Conservation (phyloP, 2,888 invertebrate species). For the Drosophila mulleri region DNA sequence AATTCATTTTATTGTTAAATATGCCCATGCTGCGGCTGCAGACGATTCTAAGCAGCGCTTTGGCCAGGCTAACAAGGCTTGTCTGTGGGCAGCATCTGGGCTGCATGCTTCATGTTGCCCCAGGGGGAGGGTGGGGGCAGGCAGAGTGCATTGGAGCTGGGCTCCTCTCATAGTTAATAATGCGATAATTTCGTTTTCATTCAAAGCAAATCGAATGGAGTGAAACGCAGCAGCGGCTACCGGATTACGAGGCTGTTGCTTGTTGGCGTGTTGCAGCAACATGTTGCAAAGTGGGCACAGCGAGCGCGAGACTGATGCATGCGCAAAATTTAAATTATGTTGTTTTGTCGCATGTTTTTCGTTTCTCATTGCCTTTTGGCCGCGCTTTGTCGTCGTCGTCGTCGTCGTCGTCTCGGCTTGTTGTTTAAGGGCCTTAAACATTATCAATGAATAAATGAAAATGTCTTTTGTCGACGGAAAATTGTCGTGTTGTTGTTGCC, state of each 20-base stretch:
- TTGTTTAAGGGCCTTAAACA: slow-evolving; percentile 59
- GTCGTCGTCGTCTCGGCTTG: slow-evolving; percentile 31
- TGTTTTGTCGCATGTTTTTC: slow-evolving; percentile 83
- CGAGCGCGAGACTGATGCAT: slow-evolving; percentile 58
- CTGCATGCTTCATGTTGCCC: slow-evolving; percentile 7
- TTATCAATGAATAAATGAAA: slow-evolving; percentile 83
- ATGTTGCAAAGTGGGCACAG: slow-evolving; percentile 60
- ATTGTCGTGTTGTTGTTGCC: slow-evolving; percentile 63
- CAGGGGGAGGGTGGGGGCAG: slow-evolving; percentile 4
- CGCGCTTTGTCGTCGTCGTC: slow-evolving; percentile 55
- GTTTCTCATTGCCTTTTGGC: slow-evolving; percentile 52
- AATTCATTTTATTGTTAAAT: slow-evolving; percentile 81
- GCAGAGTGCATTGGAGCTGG: background rate
- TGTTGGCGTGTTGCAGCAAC: slow-evolving; percentile 77
- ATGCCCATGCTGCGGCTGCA: slow-evolving; percentile 42
- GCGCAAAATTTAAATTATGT: slow-evolving; percentile 83
- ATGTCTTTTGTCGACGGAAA: slow-evolving; percentile 78
- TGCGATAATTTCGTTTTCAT: slow-evolving; percentile 82
- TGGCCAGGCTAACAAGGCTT: slow-evolving; percentile 67
- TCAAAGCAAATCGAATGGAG: slow-evolving; percentile 79
- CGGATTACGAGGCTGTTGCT: slow-evolving; percentile 64
- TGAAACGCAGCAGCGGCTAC: slow-evolving; percentile 57
- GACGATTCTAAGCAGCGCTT: slow-evolving; percentile 48
- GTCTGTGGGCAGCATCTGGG: slow-evolving; percentile 48
- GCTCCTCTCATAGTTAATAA: slow-evolving; percentile 75